phyloP scores from a whole-genome alignment of 2,113 vertebrate genomes.

The Gasterosteus aculeatus region DNA sequence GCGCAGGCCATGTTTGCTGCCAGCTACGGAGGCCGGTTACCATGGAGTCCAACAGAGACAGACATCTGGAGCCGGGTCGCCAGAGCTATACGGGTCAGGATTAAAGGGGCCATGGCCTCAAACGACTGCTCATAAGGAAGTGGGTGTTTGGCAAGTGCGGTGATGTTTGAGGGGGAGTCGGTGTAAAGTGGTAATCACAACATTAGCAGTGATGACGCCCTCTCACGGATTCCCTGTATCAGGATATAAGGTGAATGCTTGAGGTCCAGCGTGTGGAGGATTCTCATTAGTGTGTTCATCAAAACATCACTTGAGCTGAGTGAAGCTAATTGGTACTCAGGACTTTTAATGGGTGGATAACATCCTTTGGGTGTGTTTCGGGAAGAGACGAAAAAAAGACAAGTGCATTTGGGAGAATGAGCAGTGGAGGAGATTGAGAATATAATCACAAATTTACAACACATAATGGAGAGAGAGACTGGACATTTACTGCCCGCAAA shows the following conservation, averaged over 20 bases:
- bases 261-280: conserved; percentile 33
- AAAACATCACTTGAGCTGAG: conserved; percentile 40
- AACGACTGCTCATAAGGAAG: conserved; percentile 26
- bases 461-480: conserved; percentile 5
- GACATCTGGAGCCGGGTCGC: conserved; percentile 69
- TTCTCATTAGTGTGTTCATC: conserved; percentile 33
- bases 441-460: conserved; percentile 37
- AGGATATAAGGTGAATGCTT: conserved; percentile 28
- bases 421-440: conserved; percentile 18
- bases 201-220: conserved; percentile 6
- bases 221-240: conserved; percentile 4
- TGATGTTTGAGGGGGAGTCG: neutral
- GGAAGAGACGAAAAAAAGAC: conserved; percentile 7
- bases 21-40: conserved; percentile 42
- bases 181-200: neutral
- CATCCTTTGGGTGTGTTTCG: conserved; percentile 25
- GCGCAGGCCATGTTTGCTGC: conserved; percentile 47
- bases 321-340: conserved; percentile 28
- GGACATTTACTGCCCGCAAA: conserved; percentile 54
- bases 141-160: conserved; percentile 1
- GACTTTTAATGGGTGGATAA: conserved; percentile 21
- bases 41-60: conserved; percentile 60
- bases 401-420: neutral
- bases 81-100: conserved; percentile 39
- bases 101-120: conserved; percentile 25